Evolutionary conservation across 2,888 invertebrate species (phyloP).

Genomic region (Seira ritae): DNA sequence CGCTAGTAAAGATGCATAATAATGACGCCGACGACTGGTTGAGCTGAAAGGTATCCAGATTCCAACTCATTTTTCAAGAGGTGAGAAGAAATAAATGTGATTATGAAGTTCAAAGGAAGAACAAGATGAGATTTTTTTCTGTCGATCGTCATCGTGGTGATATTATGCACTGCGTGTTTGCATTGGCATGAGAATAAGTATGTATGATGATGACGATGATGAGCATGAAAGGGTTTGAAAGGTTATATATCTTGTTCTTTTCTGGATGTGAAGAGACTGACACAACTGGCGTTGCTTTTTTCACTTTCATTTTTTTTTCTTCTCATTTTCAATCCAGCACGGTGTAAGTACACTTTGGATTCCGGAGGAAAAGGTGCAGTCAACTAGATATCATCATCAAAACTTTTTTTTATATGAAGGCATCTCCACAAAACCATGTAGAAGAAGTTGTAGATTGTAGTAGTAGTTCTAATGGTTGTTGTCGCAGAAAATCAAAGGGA

Average conservation of each 20-base stretch:
- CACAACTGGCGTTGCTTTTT: slow-evolving; percentile 53
- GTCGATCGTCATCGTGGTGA: too few species aligned
- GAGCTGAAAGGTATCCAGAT: background rate
- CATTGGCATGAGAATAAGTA: background rate
- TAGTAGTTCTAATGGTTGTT: slow-evolving; percentile 17
- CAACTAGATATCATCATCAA: background rate
- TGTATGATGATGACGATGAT: too few species aligned
- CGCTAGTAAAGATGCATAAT: background rate
- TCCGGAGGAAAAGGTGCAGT: background rate
- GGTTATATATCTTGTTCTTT: slow-evolving; percentile 20
- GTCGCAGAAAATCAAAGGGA: slow-evolving; percentile 59
- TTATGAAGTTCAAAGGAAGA: background rate
- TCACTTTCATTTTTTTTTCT: slow-evolving; percentile 43
- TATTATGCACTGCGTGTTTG: background rate
- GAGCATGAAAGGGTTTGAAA: too few species aligned
- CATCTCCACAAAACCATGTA: background rate
- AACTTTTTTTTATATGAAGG: background rate
- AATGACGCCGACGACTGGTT: background rate
- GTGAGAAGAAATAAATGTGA: background rate
- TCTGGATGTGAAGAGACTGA: slow-evolving; percentile 38
- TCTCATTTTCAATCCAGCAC: slow-evolving; percentile 26
- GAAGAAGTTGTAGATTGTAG: slow-evolving; percentile 10
- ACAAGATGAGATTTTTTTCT: too few species aligned
- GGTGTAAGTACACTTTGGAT: slow-evolving; percentile 43
- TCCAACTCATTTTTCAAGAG: background rate